Evolutionary conservation across 1,140 invertebrate genomes (phyloP).

Genomic region (Lordiphosa mommai): DNA sequence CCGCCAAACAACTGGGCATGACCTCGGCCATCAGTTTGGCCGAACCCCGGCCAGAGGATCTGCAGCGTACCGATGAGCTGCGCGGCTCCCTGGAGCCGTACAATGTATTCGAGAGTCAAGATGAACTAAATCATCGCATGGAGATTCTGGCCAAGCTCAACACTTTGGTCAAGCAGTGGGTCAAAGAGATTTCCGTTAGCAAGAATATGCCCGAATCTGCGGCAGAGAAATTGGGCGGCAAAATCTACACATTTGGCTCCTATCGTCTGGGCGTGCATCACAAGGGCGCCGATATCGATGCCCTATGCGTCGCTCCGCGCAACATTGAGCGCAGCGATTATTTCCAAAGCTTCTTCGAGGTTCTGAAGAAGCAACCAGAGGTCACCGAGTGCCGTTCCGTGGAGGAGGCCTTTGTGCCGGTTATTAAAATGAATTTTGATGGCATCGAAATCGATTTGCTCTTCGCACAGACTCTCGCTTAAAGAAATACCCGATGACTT

Average conservation of each 20-base stretch:
- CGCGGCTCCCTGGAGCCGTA: conserved; percentile 91
- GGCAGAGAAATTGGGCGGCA: conserved; percentile 94
- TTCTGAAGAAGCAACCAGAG: conserved; percentile 92
- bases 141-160: conserved; percentile 92
- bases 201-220: conserved; percentile 94
- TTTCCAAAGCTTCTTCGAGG: conserved; percentile 95
- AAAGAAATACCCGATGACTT: conserved; percentile 93
- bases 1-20: conserved; percentile 87
- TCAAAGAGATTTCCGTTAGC: conserved; percentile 90
- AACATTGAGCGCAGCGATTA: conserved; percentile 97
- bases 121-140: conserved; percentile 94
- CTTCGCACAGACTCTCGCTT: conserved; percentile 94
- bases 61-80: conserved; percentile 90
- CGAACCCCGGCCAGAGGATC: conserved; percentile 91
- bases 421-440: conserved; percentile 99
- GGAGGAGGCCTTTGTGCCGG: conserved; percentile 99
- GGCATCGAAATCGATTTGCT: conserved; percentile 99
- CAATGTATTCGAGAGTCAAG: conserved; percentile 94
- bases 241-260: conserved; percentile 99
- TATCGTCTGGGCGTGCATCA: conserved; percentile 96
- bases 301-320: conserved; percentile 97
- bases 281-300: conserved; percentile 99
- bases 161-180: conserved; percentile 94
- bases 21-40: conserved; percentile 96
- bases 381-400: conserved; percentile 87